A percentile compares a stretch with the other conserved stretches of the same genome.
Conservation (phyloP, 2,113 vertebrate genomes). For the Cardinalis cardinalis region DNA sequence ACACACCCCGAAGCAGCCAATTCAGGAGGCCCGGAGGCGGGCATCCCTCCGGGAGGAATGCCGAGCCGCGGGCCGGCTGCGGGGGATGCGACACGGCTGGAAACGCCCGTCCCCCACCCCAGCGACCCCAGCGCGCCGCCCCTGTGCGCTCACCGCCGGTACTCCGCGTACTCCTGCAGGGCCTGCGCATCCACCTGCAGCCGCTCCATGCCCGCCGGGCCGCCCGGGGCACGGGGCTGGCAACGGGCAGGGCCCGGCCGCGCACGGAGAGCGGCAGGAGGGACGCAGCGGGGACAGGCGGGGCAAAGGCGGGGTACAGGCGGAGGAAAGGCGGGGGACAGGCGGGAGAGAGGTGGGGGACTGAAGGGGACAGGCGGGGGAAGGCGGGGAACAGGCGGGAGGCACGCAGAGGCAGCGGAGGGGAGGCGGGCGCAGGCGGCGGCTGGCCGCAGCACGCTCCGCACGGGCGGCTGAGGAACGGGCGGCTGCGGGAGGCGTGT, state of each 20-base stretch:
- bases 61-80: not conserved
- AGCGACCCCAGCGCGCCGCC: not conserved
- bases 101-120: not conserved
- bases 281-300: not conserved
- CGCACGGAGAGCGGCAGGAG: not conserved
- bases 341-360: not conserved
- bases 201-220: constrained; percentile 53
- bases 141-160: constrained; percentile 75
- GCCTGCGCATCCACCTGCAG: constrained; percentile 55
- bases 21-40: not conserved
- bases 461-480: not conserved
- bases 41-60: not conserved
- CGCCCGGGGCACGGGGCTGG: not conserved
- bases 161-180: constrained; percentile 83
- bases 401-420: not conserved
- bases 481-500: rapidly evolving
- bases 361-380: not conserved
- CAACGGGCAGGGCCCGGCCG: not conserved
- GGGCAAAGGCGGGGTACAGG: not conserved
- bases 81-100: not conserved
- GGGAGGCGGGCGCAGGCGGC: not conserved
- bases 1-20: not conserved
- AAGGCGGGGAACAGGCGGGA: too few species aligned
- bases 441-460: not conserved
- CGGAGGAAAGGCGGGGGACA: too few species aligned